Percentiles rank a stretch among this genome's conserved stretches.
phyloP scores from a whole-genome alignment of 1,140 invertebrate species.

The Tetragnatha versicolor region DNA sequence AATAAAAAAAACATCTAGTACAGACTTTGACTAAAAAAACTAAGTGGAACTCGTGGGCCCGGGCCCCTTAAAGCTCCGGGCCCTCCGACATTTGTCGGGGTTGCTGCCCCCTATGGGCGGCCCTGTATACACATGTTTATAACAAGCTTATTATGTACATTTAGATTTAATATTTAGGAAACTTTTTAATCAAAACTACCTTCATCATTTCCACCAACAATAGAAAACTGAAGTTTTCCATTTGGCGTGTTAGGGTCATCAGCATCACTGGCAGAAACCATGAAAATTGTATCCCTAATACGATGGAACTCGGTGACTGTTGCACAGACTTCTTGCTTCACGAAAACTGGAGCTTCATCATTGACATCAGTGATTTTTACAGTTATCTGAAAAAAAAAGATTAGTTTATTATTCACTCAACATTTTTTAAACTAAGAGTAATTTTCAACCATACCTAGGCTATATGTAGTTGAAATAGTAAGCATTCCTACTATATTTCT shows the following conservation, averaged over 20 bases:
- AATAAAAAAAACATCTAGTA: too few species aligned
- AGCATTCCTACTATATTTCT: background rate
- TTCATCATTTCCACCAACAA: slow-evolving; percentile 78
- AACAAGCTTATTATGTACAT: too few species aligned
- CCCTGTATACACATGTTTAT: too few species aligned
- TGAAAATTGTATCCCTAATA: slow-evolving; percentile 75
- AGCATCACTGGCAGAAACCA: slow-evolving; percentile 78
- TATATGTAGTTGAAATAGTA: background rate
- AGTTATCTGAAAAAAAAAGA: slow-evolving; percentile 51
- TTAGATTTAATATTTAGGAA: too few species aligned
- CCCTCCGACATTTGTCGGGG: too few species aligned
- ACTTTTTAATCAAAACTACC: too few species aligned
- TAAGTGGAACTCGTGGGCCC: too few species aligned
- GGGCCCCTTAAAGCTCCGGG: too few species aligned
- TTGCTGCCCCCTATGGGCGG: too few species aligned
- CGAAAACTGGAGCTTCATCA: slow-evolving; percentile 78
- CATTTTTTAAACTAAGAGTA: slow-evolving; percentile 39
- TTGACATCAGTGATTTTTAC: slow-evolving; percentile 76
- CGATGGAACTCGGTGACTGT: slow-evolving; percentile 89
- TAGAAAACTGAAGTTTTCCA: slow-evolving; percentile 76
- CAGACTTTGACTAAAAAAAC: too few species aligned
- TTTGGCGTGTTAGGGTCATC: slow-evolving; percentile 82
- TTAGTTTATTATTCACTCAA: too few species aligned
- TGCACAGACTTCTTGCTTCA: slow-evolving; percentile 69
- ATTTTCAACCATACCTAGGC: too few species aligned